Percentiles rank a stretch among this genome's conserved stretches.
phyloP scores from a whole-genome alignment of 2,113 vertebrate species.

The Bubo blakistoni region DNA sequence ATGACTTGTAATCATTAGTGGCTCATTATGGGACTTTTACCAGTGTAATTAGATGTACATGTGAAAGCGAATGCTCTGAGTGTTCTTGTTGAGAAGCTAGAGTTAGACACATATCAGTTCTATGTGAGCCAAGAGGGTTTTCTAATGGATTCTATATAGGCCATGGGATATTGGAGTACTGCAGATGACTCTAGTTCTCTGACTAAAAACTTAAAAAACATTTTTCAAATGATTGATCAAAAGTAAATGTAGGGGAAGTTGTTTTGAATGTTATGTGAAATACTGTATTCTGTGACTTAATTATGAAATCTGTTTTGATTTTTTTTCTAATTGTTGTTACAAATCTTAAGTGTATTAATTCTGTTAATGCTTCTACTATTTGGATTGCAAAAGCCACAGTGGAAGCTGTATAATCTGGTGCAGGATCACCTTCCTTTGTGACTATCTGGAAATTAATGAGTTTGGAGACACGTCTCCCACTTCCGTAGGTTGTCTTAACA shows the following conservation, averaged over 20 bases:
- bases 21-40: not conserved
- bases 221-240: not conserved
- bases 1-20: not conserved
- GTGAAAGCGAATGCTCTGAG: not conserved
- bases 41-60: not conserved
- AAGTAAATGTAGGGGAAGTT: not conserved
- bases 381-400: not conserved
- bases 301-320: fast-evolving
- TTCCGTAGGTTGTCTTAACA: not conserved
- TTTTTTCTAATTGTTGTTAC: no score
- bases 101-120: not conserved
- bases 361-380: not conserved
- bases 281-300: not conserved
- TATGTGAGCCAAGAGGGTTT: not conserved
- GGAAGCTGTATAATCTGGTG: not conserved
- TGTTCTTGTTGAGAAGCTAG: not conserved
- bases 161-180: not conserved
- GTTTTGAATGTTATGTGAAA: not conserved
- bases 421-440: not conserved
- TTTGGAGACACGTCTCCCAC: not conserved
- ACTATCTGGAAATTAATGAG: not conserved
- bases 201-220: not conserved
- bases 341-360: not conserved
- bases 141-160: not conserved
- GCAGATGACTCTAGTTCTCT: not conserved